Conservation (phyloP, 2,888 invertebrate species). For the Acrobasis suavella region DNA sequence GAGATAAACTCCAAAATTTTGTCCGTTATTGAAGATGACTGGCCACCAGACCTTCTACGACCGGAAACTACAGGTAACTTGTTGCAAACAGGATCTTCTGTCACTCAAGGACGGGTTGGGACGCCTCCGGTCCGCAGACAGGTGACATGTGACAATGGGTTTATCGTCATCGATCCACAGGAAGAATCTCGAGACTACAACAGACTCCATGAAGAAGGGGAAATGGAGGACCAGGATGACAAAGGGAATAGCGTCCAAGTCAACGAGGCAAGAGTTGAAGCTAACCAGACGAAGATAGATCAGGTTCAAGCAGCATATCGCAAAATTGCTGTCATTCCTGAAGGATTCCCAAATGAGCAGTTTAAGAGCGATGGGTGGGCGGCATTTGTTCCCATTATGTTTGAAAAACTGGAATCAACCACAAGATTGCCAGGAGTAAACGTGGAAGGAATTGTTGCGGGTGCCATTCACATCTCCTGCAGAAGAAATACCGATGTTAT, state of each 20-base stretch:
- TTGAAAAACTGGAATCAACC: not conserved
- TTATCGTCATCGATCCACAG: not conserved
- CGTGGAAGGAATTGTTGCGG: not conserved
- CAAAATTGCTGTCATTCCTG: slow-evolving; percentile 2
- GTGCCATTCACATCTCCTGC: slow-evolving; percentile 4
- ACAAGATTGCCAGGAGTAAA: not conserved
- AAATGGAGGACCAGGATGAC: not conserved
- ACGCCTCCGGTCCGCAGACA: not conserved
- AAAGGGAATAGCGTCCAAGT: not conserved
- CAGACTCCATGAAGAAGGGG: not conserved
- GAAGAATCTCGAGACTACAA: not conserved
- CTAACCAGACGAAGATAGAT: not conserved
- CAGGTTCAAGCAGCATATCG: not conserved
- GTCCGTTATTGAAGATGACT: not conserved
- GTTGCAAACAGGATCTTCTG: not conserved
- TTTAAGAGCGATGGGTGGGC: not conserved
- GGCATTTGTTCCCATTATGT: not conserved
- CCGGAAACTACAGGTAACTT: not conserved
- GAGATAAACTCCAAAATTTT: not conserved
- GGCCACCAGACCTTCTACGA: not conserved
- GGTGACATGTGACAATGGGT: not conserved
- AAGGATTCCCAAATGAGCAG: not conserved
- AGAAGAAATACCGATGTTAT: not conserved
- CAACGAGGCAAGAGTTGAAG: not conserved
- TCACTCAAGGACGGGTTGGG: not conserved